Evolutionary conservation across 2,888 invertebrate genomes (phyloP).

Genomic region (Coenonympha glycerion): DNA sequence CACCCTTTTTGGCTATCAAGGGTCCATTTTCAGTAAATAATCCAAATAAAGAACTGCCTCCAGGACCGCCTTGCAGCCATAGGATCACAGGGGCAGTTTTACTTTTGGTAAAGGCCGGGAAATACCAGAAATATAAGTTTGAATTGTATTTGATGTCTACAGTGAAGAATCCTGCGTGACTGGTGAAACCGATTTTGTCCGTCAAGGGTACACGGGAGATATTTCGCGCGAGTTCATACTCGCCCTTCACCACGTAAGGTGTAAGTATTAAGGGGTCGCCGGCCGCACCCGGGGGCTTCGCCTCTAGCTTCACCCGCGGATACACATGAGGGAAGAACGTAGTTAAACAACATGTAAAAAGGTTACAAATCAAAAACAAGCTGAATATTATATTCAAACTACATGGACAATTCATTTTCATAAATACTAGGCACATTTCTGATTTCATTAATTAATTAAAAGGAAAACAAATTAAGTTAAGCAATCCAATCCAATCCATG

Average conservation of each 20-base stretch:
- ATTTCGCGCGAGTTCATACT: conserved; percentile 62
- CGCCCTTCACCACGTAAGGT: conserved; percentile 72
- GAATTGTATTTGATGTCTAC: conserved; percentile 74
- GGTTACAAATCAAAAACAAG: neutral
- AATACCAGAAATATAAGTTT: conserved; percentile 81
- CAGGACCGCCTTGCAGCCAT: conserved; percentile 78
- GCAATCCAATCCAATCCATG: too few species aligned
- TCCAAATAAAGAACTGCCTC: conserved; percentile 72
- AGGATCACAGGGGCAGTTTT: conserved; percentile 65
- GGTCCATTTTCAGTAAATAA: conserved; percentile 79
- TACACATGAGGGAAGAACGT: conserved; percentile 49
- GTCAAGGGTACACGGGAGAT: conserved; percentile 54
- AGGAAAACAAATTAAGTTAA: too few species aligned
- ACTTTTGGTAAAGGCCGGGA: conserved; percentile 66
- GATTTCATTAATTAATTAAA: too few species aligned
- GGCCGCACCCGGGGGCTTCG: conserved; percentile 34
- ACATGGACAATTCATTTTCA: neutral
- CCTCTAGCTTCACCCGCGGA: conserved; percentile 48
- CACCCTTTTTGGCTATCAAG: conserved; percentile 55
- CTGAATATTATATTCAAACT: neutral
- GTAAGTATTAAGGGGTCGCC: conserved; percentile 75
- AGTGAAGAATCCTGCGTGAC: conserved; percentile 79
- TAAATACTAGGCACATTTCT: too few species aligned
- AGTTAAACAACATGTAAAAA: conserved; percentile 1
- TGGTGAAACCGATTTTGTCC: conserved; percentile 56